Conservation (phyloP, 2,888 invertebrate genomes). For the Lordiphosa andalusiaca region DNA sequence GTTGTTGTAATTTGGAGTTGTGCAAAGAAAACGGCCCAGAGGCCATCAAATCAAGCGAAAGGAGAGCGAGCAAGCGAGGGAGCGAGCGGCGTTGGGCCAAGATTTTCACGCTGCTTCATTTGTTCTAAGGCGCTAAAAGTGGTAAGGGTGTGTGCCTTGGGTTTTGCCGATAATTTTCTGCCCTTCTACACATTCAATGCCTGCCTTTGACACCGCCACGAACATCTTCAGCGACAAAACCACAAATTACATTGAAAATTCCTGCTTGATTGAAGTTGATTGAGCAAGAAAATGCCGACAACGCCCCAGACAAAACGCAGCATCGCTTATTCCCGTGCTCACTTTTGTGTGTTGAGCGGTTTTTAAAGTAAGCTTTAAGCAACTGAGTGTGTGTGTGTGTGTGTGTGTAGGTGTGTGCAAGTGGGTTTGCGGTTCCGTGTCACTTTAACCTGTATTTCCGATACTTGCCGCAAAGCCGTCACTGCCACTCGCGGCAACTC, state of each 20-base stretch:
- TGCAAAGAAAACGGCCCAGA: constrained; percentile 32
- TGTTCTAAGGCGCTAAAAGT: constrained; percentile 43
- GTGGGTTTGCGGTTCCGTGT: constrained; percentile 40
- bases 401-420: constrained; percentile 5
- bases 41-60: constrained; percentile 70
- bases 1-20: constrained; percentile 43
- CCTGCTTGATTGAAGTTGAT: constrained; percentile 74
- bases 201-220: constrained; percentile 55
- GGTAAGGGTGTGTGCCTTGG: constrained; percentile 22
- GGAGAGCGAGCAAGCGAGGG: constrained; percentile 35
- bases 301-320: constrained; percentile 46
- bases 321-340: constrained; percentile 19
- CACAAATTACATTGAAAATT: constrained; percentile 73
- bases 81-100: constrained; percentile 30
- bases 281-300: constrained; percentile 75
- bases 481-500: constrained; percentile 34
- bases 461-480: constrained; percentile 42
- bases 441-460: constrained; percentile 57
- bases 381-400: constrained; percentile 28
- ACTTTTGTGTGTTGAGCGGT: constrained; percentile 22
- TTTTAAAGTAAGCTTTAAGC: constrained; percentile 46
- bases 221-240: constrained; percentile 33
- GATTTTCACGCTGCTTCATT: constrained; percentile 70
- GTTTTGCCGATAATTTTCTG: constrained; percentile 68
- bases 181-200: constrained; percentile 63